Base-by-base conservation (phyloP, 2,113 vertebrate genomes). In the Bubo blakistoni region DNA sequence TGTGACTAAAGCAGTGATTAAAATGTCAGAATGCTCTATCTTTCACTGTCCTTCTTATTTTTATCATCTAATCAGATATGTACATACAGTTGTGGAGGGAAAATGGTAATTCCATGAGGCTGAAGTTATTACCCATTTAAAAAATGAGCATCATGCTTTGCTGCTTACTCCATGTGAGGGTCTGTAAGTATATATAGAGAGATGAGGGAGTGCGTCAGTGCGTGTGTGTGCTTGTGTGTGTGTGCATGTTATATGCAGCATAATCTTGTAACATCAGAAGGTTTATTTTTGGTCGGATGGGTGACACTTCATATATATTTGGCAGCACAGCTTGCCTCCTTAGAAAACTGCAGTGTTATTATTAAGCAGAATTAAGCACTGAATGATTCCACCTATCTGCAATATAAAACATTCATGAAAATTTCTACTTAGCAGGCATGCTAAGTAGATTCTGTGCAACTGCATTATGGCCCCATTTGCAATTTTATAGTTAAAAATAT, bases 401-500 rank as follows among this genome's bases (percentile, higher is more conserved):
- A 91, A 54, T 25, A 72, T 81, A 52, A 94, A 94, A 92, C 24
- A 81, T 88, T 81, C 49, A 88, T 90, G 59, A 94, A 94, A 81
- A 90, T 92, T 91, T 95, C 44, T 47, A 47, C 46, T 47, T 47
- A 96, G 54, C 32, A 88, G 36, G 78, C 69, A 58, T 65, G 66
- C 6, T 78, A 94, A 94, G 52, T 59, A 93, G 49, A 58, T 65
- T 69, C 44, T 67, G 6, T 81, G 47, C 22, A 87, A 81, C 49
- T 47, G 40, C 36, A 65, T 86, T 85, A 57, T 42, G 29, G 24
- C 20, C 21, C 13, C n/a, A 89, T 71, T 63, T 92, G 49, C 40
- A 91, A 65, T 83, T 88, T 87, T 70, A 46, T 46, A 70, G n/a
- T 94, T 92, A 91, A 95, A 96, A 90, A 94, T 81, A 87, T 81